Conservation (phyloP, 2,888 invertebrate species). For the Phytoseiulus persimilis region DNA sequence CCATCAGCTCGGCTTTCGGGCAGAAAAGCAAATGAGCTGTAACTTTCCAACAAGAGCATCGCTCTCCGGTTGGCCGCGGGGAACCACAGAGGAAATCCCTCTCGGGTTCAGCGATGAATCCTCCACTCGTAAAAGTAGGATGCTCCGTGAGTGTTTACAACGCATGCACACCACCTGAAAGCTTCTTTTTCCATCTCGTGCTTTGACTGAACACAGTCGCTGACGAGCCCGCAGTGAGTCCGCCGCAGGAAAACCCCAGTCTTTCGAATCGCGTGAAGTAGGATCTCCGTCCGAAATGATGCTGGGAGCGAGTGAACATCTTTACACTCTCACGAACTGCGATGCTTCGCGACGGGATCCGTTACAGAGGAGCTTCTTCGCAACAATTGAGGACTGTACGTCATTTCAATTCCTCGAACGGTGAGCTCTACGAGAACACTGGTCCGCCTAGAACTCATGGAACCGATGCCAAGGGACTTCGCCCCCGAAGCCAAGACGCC, state of each 20-base stretch:
- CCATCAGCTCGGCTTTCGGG: no score
- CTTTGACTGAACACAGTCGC: not conserved
- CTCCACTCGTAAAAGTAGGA: slow-evolving; percentile 5
- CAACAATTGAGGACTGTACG: not conserved
- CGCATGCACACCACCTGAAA: not conserved
- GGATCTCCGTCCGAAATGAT: not conserved
- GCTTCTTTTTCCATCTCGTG: not conserved
- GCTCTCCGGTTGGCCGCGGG: not conserved
- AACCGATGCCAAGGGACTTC: not conserved
- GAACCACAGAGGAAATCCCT: not conserved
- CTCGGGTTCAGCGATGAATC: not conserved
- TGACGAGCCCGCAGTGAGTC: not conserved
- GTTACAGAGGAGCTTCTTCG: not conserved
- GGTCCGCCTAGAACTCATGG: not conserved
- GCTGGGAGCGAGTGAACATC: not conserved
- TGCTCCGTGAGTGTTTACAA: not conserved
- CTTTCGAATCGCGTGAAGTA: no score
- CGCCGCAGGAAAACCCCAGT: no score
- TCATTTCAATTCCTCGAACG: not conserved
- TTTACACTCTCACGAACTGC: not conserved
- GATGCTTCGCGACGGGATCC: not conserved
- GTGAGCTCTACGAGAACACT: not conserved
- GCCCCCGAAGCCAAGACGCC: not conserved
- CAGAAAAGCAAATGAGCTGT: no score
- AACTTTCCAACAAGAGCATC: not conserved